Evolutionary conservation across 2,888 invertebrate species (phyloP).

Genomic region (Hypomecis atomaria): DNA sequence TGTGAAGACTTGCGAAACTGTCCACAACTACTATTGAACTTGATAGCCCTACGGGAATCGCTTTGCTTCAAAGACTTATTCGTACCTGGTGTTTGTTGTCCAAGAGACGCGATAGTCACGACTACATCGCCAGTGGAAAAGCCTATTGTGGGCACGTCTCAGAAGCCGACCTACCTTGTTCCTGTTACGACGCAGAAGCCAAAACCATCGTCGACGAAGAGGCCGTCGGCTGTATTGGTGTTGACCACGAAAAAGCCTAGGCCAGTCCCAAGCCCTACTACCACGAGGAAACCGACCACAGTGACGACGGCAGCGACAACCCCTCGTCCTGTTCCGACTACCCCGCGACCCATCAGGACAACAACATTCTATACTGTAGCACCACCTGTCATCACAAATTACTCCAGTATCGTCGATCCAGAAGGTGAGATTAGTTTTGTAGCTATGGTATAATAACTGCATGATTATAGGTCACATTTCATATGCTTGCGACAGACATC

Average conservation of each 20-base stretch:
- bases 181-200: constrained; percentile 74
- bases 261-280: constrained; percentile 44
- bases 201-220: constrained; percentile 51
- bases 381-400: constrained; percentile 67
- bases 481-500: no score
- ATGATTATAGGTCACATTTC: no score
- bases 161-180: constrained; percentile 72
- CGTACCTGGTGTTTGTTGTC: constrained; percentile 97
- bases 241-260: constrained; percentile 66
- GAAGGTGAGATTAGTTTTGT: constrained; percentile 69
- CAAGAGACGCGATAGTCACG: constrained; percentile 79
- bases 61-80: constrained; percentile 96
- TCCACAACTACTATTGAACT: constrained; percentile 92
- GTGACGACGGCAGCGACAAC: constrained; percentile 57
- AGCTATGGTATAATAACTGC: no score
- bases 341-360: constrained; percentile 61
- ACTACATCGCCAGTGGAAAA: constrained; percentile 62
- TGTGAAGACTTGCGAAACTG: constrained; percentile 96
- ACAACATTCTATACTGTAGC: constrained; percentile 79
- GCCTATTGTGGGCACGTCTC: constrained; percentile 67
- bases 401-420: constrained; percentile 82
- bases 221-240: constrained; percentile 63
- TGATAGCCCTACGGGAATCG: constrained; percentile 92
- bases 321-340: constrained; percentile 50
- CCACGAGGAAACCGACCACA: constrained; percentile 57